Percentiles rank a stretch among this genome's conserved stretches.
These are phyloP conservation scores for Spheniscus humboldti DNA, from an alignment of 2,797 vertebrate genomes.

Conservation along the genomic window DNA sequence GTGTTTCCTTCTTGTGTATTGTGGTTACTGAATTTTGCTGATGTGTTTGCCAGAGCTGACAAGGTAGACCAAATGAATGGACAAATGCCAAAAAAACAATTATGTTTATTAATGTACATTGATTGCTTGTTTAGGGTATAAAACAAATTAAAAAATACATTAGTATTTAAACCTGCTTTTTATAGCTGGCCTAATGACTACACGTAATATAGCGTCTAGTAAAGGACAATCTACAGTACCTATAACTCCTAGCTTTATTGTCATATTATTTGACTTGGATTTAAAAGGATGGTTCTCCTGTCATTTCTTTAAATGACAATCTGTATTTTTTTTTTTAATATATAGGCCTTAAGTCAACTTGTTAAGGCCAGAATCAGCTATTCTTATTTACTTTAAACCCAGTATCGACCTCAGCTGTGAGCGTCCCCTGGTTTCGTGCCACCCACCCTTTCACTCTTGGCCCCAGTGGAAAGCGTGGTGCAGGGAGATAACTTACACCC, in stretches of 20 bases:
- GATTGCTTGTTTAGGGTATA: slow-evolving; percentile 89
- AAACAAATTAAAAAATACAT: slow-evolving; percentile 85
- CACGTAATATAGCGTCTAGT: slow-evolving; percentile 61
- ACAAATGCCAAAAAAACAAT: slow-evolving; percentile 84
- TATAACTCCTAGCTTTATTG: slow-evolving; percentile 57
- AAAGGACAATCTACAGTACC: slow-evolving; percentile 65
- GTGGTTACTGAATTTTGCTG: slow-evolving; percentile 68
- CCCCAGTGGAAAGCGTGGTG: accelerated
- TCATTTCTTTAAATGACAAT: slow-evolving; percentile 60
- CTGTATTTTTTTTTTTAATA: neutral
- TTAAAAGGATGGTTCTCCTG: slow-evolving; percentile 60
- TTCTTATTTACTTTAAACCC: neutral
- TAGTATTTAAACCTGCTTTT: slow-evolving; percentile 76
- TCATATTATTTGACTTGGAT: slow-evolving; percentile 66
- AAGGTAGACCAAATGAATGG: slow-evolving; percentile 80
- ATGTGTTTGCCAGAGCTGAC: slow-evolving; percentile 65
- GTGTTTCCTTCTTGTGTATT: slow-evolving; percentile 46
- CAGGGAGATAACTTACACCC: neutral
- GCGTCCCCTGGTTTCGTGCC: neutral
- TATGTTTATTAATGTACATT: slow-evolving; percentile 91
- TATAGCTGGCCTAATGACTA: slow-evolving; percentile 71
- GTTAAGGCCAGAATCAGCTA: neutral
- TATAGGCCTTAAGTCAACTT: neutral
- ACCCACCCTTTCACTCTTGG: accelerated
- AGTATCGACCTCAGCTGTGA: neutral